Evolutionary conservation across 1,140 invertebrate genomes (phyloP), one percentile per base, ranked within the genome.

Genomic region (Papilio polytes): DNA sequence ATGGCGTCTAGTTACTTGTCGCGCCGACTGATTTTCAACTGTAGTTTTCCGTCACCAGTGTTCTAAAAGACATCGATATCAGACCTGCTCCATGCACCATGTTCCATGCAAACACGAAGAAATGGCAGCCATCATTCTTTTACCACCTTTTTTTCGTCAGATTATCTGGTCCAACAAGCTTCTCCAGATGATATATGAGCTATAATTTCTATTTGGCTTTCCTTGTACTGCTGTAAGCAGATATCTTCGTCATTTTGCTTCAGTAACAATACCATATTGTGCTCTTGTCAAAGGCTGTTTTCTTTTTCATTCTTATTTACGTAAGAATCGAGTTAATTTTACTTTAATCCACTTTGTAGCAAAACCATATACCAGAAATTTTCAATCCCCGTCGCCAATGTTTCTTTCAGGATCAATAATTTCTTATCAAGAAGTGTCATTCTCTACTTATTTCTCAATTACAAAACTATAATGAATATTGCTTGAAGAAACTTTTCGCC

Each of bases 391-490:
- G 18, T n/a, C 18, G 6, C 53, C 53, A n/a, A 56, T 56, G n/a
- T 56, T 56, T 56, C 53, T 56, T 56, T 56, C 53, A 56, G 53
- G 18, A 56, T 56, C 48, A 56, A n/a, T 56, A n/a, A n/a, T 56
- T 56, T 48, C 18, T 8, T 56, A 7, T 53, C 51, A 18, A 56
- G 53, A n/a, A 51, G 48, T 41, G 36, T 41, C 46, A 48, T 1
- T 7, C 1, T 15, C 13, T 48, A 48, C 46, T 12, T 56, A 56
- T 56, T 56, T 56, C 53, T 56, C 53, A n/a, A 20, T 4, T 56
- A 51, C 3, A 15, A 56, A 56, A 56, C 18, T n/a, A 20, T 56
- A 4, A n/a, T n/a, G 18, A 56, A 51, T 18, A 18, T 56, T 56
- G 53, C n/a, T 53, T 53, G 53, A 56, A 56, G 53, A 56, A 56